Conservation (phyloP, 2,888 invertebrate species). For the Heliconius sara region DNA sequence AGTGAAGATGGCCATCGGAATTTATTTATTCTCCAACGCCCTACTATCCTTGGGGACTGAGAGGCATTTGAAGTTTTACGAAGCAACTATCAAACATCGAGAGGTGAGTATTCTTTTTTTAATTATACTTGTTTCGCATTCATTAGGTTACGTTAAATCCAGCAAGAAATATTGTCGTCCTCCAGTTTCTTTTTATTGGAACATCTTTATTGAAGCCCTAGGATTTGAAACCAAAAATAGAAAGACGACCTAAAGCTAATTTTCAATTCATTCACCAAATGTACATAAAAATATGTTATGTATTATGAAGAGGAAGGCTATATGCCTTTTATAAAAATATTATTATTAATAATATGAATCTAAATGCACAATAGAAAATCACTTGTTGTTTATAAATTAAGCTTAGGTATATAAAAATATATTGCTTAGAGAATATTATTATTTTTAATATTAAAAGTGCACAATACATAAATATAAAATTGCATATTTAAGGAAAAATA, state of each 20-base stretch:
- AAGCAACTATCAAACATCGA: conserved; percentile 88
- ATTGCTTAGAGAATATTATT: background rate
- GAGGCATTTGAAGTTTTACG: conserved; percentile 87
- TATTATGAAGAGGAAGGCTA: background rate
- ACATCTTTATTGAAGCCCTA: too few relatives aligned
- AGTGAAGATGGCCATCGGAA: conserved; percentile 90
- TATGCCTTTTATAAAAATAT: too few relatives aligned
- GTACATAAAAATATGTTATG: background rate
- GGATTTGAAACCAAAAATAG: background rate
- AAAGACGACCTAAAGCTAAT: background rate
- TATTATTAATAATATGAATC: too few relatives aligned
- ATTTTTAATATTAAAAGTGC: background rate
- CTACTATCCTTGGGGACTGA: conserved; percentile 90
- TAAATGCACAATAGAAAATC: too few relatives aligned
- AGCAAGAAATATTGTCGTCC: background rate
- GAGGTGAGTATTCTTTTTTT: conserved; percentile 75
- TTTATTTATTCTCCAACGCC: conserved; percentile 89
- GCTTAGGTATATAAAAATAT: background rate
- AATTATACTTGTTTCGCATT: background rate
- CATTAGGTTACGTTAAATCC: background rate
- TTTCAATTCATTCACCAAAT: background rate
- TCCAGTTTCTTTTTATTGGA: background rate
- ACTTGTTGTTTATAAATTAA: too few relatives aligned
- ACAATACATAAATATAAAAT: background rate
- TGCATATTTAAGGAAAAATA: background rate